Evolutionary conservation across 1,140 invertebrate genomes (phyloP), one percentile per base, ranked within the genome.

Genomic region (Oryctes rhinoceros): DNA sequence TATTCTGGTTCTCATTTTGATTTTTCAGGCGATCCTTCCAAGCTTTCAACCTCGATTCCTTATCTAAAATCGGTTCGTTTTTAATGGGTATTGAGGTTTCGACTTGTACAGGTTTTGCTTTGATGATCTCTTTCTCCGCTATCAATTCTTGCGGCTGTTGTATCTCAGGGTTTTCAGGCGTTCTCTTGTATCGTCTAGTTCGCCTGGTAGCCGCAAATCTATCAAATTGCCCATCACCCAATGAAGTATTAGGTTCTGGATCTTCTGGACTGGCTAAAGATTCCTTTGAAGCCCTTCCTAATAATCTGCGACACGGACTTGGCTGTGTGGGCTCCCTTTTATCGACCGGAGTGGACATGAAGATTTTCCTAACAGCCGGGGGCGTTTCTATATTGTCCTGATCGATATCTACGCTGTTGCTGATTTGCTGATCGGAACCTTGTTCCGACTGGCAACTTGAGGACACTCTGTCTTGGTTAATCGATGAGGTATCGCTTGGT

Each of bases 361-460:
- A 93, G 3, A 92, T 87, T 84, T 93, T 91, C 78, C 95, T 90
- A 11, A 92, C 94, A 0, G 92, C 93, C 0, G 95, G 95, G 5
- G 96, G 95, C 5, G 96, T 96, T 89, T 97, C 95, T 18, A 96
- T 95, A 82, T 97, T 97, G 82, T 97, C 96, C 3, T 95, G 95
- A 86, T 97, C 96, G 11, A 96, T 96, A 85, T 96, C 95, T 35
- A 94, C 92, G 84, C 93, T 94, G 83, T 95, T 94, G 82, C 89
- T 88, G 82, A 91, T 86, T 30, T 20, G 78, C 35, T 78, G 47
- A 37, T 81, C 77, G 78, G 67, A 30, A 18, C 24, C 65, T 10
- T 71, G 20, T 71, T 71, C 65, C 18, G 65, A 71, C 37, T 71
- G 65, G 24, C 65, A 71, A 24, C 35, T 71, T 24, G 65, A 35